Evolutionary conservation across 1,140 invertebrate species (phyloP).

Genomic region (Ctenoplectra terminalis): DNA sequence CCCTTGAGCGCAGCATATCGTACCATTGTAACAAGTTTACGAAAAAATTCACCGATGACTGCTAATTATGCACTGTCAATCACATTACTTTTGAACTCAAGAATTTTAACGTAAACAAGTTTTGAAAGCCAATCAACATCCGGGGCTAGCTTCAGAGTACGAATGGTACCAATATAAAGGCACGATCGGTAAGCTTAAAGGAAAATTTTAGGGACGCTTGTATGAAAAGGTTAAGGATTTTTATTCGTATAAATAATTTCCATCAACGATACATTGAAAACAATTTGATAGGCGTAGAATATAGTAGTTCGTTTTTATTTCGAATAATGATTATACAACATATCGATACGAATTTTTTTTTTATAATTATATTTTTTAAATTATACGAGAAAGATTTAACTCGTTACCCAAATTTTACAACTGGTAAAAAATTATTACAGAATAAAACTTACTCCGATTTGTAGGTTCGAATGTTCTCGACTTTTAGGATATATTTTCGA

Average conservation of each 20-base stretch:
- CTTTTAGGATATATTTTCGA: neutral
- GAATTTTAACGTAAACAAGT: slow-evolving; percentile 63
- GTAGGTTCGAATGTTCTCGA: neutral
- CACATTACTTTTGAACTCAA: slow-evolving; percentile 59
- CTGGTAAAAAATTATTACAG: neutral
- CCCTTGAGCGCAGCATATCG: slow-evolving; percentile 84
- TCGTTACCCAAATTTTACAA: neutral
- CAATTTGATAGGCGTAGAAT: neutral
- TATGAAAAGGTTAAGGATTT: neutral
- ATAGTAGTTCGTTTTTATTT: slow-evolving; percentile 18
- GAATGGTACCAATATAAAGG: slow-evolving; percentile 32
- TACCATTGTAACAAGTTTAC: slow-evolving; percentile 75
- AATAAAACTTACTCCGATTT: slow-evolving; percentile 1
- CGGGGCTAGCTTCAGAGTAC: slow-evolving; percentile 1
- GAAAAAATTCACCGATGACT: slow-evolving; percentile 1
- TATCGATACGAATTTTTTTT: neutral
- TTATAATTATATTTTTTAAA: slow-evolving; percentile 1
- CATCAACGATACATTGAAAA: neutral
- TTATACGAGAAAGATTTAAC: neutral
- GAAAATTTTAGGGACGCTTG: neutral
- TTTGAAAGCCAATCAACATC: slow-evolving; percentile 54
- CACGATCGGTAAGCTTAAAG: neutral
- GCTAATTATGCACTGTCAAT: neutral
- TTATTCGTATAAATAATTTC: neutral
- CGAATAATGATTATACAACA: slow-evolving; percentile 19